Conservation (phyloP, 2,113 vertebrate genomes). For the Smithornis capensis region DNA sequence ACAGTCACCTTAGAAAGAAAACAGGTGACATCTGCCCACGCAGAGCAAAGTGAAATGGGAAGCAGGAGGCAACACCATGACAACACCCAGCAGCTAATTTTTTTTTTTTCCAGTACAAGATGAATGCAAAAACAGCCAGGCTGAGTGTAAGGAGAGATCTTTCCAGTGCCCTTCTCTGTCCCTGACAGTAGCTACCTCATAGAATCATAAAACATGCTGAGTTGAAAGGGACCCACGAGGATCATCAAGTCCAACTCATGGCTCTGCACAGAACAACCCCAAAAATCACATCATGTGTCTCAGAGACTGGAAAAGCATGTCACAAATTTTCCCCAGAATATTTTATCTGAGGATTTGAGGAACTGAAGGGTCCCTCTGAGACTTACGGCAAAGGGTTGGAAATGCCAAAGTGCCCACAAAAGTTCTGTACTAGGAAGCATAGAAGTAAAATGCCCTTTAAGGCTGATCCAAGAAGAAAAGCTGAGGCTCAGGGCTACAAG, state of each 20-base stretch:
- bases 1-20: background rate
- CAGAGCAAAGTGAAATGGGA: background rate
- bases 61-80: background rate
- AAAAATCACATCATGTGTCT: background rate
- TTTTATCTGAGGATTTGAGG: background rate
- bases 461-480: background rate
- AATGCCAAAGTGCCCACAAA: background rate
- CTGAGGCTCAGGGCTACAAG: background rate
- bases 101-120: background rate
- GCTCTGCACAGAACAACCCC: background rate
- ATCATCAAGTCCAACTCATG: background rate
- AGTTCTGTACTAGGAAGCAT: background rate
- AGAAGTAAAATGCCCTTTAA: background rate
- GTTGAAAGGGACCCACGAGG: fast-evolving
- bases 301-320: background rate
- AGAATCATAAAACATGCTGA: background rate
- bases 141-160: background rate
- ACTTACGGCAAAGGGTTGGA: background rate
- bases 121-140: background rate
- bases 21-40: background rate
- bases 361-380: background rate
- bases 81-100: background rate
- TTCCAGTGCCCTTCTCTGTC: background rate
- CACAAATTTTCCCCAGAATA: background rate
- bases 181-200: background rate